Evolutionary conservation across 2,113 vertebrate genomes (phyloP), one percentile per base, ranked within the genome.

Genomic region (Vireo altiloquus): DNA sequence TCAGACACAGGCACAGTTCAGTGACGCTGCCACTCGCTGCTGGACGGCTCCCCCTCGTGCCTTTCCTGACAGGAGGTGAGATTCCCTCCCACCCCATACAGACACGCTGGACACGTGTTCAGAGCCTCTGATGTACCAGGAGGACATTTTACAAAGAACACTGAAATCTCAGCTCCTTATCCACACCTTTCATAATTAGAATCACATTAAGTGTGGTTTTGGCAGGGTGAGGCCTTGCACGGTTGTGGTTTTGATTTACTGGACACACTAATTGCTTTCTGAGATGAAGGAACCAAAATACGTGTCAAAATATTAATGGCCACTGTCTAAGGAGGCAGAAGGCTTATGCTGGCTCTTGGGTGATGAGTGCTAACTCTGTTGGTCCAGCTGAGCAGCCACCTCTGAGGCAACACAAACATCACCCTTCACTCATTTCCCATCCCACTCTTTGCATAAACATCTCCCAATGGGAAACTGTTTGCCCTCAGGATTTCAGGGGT

Each of bases 1-100:
- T n/a, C 22, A 22, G 61, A 2, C 53, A 4, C 25, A 13, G 74
- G 64, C 24, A 5, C 28, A 12, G 70, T 0, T 60, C 22, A 15
- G 75, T 1, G 20, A 10, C 0, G 6, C 46, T 87, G 78, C 61
- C 42, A 2, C 88, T 72, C 0, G 18, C 84, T 91, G 96, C 66
- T 7, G 61, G 47, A 90, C 25, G 50, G 88, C 79, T 96, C 87
- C 91, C 86, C 86, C 92, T 93, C 75, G 61, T 79, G 94, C 95
- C 80, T 54, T 63, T 49, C 44, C 85, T 40, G 8, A 1, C 47
- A 71, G 49, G 56, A 61, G 54, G 44, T 4, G 69, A 68, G 33
- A 13, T 7, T 18, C 47, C 56, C 75, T 42, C 13, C 2, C 12
- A 4, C 74, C 44, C 13, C 13, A 13, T 7, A 1, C 1, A 47